These are phyloP conservation scores for Clarias laeviceps DNA, from an alignment of 2,797 vertebrate species.

Conservation along the genomic window DNA sequence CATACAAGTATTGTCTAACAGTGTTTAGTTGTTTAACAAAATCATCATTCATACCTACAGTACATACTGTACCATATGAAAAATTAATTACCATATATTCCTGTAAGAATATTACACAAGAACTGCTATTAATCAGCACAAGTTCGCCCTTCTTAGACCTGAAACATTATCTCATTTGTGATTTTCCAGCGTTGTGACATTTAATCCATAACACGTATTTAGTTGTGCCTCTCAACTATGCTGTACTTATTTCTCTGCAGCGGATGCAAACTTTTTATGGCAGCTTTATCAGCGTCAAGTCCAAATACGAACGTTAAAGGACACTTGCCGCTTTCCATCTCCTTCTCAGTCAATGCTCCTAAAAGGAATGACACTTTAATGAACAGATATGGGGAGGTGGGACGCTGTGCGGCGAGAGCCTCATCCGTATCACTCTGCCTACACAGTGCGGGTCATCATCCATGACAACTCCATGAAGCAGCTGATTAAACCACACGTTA, in stretches of 20 bases:
- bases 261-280: neutral
- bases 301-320: slow-evolving; percentile 8
- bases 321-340: slow-evolving; percentile 17
- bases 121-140: neutral
- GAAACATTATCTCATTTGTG: neutral
- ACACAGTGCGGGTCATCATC: slow-evolving; percentile 7
- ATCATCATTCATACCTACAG: neutral
- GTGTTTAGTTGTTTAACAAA: neutral
- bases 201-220: neutral
- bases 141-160: neutral
- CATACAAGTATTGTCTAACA: neutral
- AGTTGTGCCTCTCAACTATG: neutral
- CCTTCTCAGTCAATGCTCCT: slow-evolving; percentile 10
- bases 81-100: neutral
- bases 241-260: neutral
- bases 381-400: neutral
- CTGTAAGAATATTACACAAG: neutral
- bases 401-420: neutral
- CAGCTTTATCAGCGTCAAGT: slow-evolving; percentile 11
- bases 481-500: slow-evolving; percentile 12
- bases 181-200: neutral
- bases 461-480: slow-evolving; percentile 8
- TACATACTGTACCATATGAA: neutral
- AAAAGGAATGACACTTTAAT: slow-evolving; percentile 26
- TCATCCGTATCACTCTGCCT: slow-evolving; percentile 30